Conservation (phyloP, 2,888 invertebrate species). For the Podotricha telesiphe region DNA sequence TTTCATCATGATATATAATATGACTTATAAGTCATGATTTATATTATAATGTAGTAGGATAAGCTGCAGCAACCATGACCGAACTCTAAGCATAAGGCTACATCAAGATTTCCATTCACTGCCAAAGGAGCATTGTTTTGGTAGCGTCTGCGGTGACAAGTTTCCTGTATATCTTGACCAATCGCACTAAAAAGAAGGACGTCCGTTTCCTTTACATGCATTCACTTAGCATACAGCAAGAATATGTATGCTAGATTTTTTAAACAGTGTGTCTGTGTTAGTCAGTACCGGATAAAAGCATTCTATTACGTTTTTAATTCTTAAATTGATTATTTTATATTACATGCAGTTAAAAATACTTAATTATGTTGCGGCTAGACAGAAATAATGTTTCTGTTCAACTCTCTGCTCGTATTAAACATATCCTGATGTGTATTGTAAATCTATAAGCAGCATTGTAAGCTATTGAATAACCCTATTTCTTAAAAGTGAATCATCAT, state of each 20-base stretch:
- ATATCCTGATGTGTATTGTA: not conserved
- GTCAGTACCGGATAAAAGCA: slow-evolving; percentile 58
- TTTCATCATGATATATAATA: too few relatives aligned
- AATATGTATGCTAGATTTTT: slow-evolving; percentile 24
- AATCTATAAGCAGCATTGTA: not conserved
- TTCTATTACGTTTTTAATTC: not conserved
- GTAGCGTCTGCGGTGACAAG: slow-evolving; percentile 57
- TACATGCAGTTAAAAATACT: too few relatives aligned
- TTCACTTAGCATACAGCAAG: slow-evolving; percentile 61
- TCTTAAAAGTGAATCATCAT: not conserved
- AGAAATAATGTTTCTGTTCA: not conserved
- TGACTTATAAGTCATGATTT: too few relatives aligned
- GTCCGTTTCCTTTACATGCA: slow-evolving; percentile 74
- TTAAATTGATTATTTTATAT: too few relatives aligned
- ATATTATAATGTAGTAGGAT: slow-evolving; percentile 33
- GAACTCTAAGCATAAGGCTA: slow-evolving; percentile 34
- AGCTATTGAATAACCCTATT: not conserved
- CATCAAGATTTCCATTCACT: slow-evolving; percentile 49
- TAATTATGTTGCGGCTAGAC: too few relatives aligned
- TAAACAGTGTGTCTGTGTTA: slow-evolving; percentile 43
- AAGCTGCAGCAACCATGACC: slow-evolving; percentile 35
- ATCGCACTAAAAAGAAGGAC: slow-evolving; percentile 63
- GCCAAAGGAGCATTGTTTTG: slow-evolving; percentile 61
- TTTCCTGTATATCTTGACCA: slow-evolving; percentile 65
- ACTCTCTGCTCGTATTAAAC: not conserved